phyloP scores from a whole-genome alignment of 1,140 invertebrate species.

The Chironomus tepperi region DNA sequence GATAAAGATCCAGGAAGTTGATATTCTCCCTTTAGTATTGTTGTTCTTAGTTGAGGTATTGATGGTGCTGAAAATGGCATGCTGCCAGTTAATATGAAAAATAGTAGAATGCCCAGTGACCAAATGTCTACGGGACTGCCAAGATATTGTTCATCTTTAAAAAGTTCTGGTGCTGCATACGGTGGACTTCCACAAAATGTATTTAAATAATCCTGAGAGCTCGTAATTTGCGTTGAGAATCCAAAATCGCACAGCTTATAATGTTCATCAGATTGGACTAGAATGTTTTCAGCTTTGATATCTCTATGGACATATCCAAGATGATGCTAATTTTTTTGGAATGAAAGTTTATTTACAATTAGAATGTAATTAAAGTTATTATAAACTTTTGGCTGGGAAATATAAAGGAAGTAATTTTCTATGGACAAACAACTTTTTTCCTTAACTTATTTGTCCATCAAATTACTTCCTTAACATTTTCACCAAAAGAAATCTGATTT shows the following conservation, averaged over 20 bases:
- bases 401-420: conserved; percentile 8
- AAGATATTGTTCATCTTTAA: conserved; percentile 66
- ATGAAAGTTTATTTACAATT: conserved; percentile 17
- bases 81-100: conserved; percentile 68
- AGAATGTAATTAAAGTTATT: background rate
- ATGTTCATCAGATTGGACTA: conserved; percentile 42
- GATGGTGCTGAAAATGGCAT: conserved; percentile 67
- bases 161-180: conserved; percentile 81
- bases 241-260: conserved; percentile 74
- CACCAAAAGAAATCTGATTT: too few relatives aligned
- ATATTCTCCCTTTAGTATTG: conserved; percentile 57
- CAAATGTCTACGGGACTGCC: conserved; percentile 70
- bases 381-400: background rate
- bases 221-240: conserved; percentile 48
- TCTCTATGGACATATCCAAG: conserved; percentile 78
- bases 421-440: background rate
- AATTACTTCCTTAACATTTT: conserved; percentile 5
- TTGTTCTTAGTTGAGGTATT: conserved; percentile 54
- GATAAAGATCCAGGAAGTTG: conserved; percentile 43
- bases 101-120: conserved; percentile 73
- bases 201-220: conserved; percentile 55
- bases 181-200: conserved; percentile 87
- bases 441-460: background rate
- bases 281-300: conserved; percentile 81
- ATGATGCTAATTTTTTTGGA: conserved; percentile 38